Conservation (phyloP, 2,888 invertebrate species). For the Hypomecis atomaria region DNA sequence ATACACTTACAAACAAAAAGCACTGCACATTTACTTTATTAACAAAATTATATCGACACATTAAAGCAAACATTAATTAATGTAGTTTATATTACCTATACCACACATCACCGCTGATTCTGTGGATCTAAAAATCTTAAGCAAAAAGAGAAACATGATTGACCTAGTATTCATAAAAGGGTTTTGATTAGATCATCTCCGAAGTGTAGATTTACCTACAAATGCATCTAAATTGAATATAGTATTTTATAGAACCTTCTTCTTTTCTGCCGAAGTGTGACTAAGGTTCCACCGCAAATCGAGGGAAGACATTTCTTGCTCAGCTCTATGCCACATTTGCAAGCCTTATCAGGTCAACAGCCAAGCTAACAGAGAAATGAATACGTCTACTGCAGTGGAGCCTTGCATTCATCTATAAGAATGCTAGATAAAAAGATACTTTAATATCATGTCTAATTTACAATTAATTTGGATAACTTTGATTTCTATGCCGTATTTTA, state of each 20-base stretch:
- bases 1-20: slow-evolving; percentile 72
- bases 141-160: slow-evolving; percentile 54
- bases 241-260: slow-evolving; percentile 41
- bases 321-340: slow-evolving; percentile 21
- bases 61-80: slow-evolving; percentile 58
- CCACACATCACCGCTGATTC: slow-evolving; percentile 51
- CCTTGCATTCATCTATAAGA: slow-evolving; percentile 28
- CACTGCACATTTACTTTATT: slow-evolving; percentile 72
- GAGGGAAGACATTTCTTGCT: slow-evolving; percentile 40
- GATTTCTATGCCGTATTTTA: slow-evolving; percentile 13
- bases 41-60: slow-evolving; percentile 70
- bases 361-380: slow-evolving; percentile 35
- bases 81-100: slow-evolving; percentile 53
- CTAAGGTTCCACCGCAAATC: slow-evolving; percentile 36
- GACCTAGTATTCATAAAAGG: slow-evolving; percentile 47
- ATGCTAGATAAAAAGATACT: slow-evolving; percentile 24
- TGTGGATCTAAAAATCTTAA: slow-evolving; percentile 51
- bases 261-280: background rate
- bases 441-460: slow-evolving; percentile 24
- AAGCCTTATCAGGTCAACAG: slow-evolving; percentile 25
- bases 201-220: slow-evolving; percentile 47
- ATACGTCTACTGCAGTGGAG: slow-evolving; percentile 29
- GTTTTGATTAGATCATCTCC: slow-evolving; percentile 62
- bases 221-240: slow-evolving; percentile 53
- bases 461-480: slow-evolving; percentile 23